Percentiles rank a stretch among this genome's conserved stretches.
Evolutionary conservation across 2,888 invertebrate species (phyloP).

Genomic region (Nemurella pictetii): DNA sequence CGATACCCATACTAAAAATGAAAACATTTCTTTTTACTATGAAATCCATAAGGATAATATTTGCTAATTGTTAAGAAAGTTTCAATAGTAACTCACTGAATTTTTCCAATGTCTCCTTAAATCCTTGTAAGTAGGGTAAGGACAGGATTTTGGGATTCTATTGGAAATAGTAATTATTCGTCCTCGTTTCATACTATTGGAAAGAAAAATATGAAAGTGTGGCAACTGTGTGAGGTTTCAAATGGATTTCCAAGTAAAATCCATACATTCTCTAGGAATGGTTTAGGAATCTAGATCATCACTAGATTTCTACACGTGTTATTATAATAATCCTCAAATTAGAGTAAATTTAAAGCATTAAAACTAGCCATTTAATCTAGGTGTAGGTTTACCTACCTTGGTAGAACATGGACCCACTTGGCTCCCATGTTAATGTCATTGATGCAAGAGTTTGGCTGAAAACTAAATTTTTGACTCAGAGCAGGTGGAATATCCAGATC

Average conservation of each 20-base stretch:
- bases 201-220: no score
- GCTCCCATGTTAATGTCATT: constrained; percentile 31
- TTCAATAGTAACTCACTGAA: constrained; percentile 48
- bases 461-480: constrained; percentile 22
- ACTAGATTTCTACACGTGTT: no score
- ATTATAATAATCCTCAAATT: no score
- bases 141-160: constrained; percentile 46
- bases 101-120: constrained; percentile 51
- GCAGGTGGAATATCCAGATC: constrained; percentile 41
- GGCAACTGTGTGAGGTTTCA: no score
- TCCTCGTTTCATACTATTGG: constrained; percentile 47
- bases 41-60: neutral
- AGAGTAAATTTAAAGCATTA: neutral
- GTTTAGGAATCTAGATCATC: no score
- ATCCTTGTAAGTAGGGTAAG: constrained; percentile 48
- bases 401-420: constrained; percentile 48
- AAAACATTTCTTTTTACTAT: neutral
- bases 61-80: constrained; percentile 8
- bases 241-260: no score
- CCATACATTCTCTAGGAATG: no score
- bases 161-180: constrained; percentile 47
- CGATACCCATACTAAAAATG: constrained; percentile 40
- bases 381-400: no score
- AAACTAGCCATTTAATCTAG: constrained; percentile 17
- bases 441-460: constrained; percentile 8